Base-by-base conservation (phyloP, 1,140 invertebrate genomes). In the Whitmania pigra region DNA sequence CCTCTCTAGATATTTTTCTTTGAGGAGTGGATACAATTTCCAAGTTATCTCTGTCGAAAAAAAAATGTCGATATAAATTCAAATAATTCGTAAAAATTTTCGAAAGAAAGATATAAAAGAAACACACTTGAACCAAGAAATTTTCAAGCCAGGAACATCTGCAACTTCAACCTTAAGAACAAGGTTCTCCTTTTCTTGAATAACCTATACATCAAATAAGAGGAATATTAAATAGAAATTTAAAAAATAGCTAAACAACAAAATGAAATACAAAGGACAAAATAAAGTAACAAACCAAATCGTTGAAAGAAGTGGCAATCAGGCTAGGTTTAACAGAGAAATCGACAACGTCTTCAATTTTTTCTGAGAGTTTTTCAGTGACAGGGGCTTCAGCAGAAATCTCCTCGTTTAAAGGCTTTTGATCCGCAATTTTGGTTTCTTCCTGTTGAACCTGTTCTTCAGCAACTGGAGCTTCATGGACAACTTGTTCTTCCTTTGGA, bases 1-100 rank as follows among this genome's bases (percentile, higher is more conserved):
- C 90, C 77, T 93, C 91, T 76, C 89, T 91, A 17, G 83, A 86
- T 79, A 90, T 87, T 73, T 86, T 88, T 9, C 91, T 84, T 57
- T 88, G 89, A 18, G 88, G 86, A 13, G 87, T 88, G 71, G 88
- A 86, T 69, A 88, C 87, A 15, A 96, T 79, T 54, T 89, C 89
- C 78, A 88, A 87, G 77, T 92, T 93, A 79, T 94, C 91, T 78
- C 85, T 86, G 76, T 36, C 31, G 31, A 6, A 36, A 36, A 36
- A 36, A 36, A 70, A 80, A 67, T 40, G 27, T 72, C 60, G 71
- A 76, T 71, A 25, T 53, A 36, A 54, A 49, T 29, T 36, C 0
- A 63, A 60, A 60, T 60, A 4, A 13, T 63, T 13, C 22, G 11
- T 11, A 63, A n/a, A 13, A 17, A 20, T 1, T 25, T 18, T 17